phyloP scores from a whole-genome alignment of 2,797 vertebrate genomes.

The Heterohyrax brucei region DNA sequence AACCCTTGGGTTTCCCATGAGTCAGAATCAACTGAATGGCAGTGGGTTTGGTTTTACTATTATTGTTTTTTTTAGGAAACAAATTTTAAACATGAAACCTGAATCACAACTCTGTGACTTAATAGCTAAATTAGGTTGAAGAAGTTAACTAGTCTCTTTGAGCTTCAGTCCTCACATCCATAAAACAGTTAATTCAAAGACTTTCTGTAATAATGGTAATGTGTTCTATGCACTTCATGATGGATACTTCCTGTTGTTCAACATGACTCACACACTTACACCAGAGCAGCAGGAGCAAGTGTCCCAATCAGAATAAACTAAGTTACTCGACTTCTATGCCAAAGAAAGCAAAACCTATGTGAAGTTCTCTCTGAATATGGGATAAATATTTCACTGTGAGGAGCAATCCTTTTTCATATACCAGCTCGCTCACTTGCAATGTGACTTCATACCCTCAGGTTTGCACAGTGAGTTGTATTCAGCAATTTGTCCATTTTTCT shows the following conservation, averaged over 20 bases:
- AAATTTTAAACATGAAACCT: background rate
- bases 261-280: background rate
- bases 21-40: background rate
- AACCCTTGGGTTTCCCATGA: background rate
- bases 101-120: background rate
- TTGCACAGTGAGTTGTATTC: background rate
- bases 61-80: background rate
- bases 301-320: background rate
- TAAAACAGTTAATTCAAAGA: background rate
- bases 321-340: background rate
- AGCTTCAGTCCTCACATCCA: background rate
- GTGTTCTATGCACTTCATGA: background rate
- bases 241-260: background rate
- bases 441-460: background rate
- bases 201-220: background rate
- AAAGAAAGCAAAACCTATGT: background rate
- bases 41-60: background rate
- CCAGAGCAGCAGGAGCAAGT: background rate
- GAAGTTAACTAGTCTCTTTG: background rate
- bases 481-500: background rate
- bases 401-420: background rate
- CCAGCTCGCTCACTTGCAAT: background rate
- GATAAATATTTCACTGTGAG: background rate
- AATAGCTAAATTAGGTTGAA: background rate
- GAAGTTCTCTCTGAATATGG: background rate